Evolutionary conservation across 2,888 invertebrate species (phyloP).

Genomic region (Pegoplata infirma): DNA sequence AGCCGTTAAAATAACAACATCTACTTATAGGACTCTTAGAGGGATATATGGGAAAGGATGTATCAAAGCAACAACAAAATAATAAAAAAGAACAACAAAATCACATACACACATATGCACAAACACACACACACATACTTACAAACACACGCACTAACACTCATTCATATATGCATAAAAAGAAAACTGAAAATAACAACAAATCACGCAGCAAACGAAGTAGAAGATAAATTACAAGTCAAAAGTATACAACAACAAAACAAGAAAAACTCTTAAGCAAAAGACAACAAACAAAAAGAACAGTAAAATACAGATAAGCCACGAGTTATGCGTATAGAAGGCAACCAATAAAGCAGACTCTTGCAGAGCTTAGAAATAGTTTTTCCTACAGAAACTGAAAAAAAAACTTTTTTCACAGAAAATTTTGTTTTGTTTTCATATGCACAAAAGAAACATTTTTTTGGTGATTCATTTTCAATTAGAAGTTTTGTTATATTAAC

Average conservation of each 20-base stretch:
- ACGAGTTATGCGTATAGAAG: too few species aligned
- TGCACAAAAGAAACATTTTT: too few species aligned
- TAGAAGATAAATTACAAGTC: slow-evolving; percentile 48
- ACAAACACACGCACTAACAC: neutral
- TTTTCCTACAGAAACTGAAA: too few species aligned
- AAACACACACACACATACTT: neutral
- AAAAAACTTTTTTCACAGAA: too few species aligned
- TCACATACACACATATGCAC: neutral
- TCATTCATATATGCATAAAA: too few species aligned
- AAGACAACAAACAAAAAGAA: neutral
- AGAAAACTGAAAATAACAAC: slow-evolving; percentile 7
- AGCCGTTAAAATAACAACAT: slow-evolving; percentile 39
- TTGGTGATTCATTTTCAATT: too few species aligned
- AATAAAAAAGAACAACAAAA: neutral
- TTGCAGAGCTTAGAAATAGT: too few species aligned
- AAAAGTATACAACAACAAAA: slow-evolving; percentile 28
- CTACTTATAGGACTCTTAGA: slow-evolving; percentile 4
- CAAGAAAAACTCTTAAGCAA: neutral
- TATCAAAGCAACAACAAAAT: neutral
- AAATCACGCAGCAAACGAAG: slow-evolving; percentile 46
- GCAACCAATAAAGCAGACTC: too few species aligned
- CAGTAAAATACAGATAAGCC: neutral
- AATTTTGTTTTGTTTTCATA: too few species aligned
- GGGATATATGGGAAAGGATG: neutral
- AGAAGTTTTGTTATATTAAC: too few species aligned